Conservation (phyloP, 2,797 vertebrate genomes). For the Cossypha niveicapilla region DNA sequence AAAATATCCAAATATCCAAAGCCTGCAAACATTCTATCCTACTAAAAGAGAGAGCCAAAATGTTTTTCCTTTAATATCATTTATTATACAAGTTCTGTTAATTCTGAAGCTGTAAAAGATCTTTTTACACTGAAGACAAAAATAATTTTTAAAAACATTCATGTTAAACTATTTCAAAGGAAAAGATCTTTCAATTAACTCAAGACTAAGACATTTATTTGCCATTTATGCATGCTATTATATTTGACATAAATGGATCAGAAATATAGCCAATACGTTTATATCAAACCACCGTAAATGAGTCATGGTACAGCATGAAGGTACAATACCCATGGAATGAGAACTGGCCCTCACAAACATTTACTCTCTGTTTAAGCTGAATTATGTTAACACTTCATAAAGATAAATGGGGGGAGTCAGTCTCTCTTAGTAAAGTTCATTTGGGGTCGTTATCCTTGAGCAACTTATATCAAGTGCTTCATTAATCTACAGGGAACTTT, state of each 20-base stretch:
- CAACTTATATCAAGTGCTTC: neutral
- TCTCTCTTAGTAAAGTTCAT: neutral
- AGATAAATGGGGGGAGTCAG: neutral
- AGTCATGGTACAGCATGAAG: accelerated
- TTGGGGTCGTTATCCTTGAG: neutral
- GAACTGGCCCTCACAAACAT: neutral
- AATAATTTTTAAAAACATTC: neutral
- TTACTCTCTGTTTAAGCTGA: neutral
- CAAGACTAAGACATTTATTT: neutral
- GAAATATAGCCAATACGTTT: accelerated
- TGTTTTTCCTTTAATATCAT: neutral
- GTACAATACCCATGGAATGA: neutral
- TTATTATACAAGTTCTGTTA: neutral
- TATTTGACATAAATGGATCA: neutral
- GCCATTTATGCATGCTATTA: neutral
- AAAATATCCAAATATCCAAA: neutral
- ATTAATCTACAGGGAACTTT: neutral
- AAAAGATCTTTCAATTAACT: neutral
- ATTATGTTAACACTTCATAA: neutral
- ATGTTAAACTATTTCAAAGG: neutral
- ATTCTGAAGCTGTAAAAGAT: neutral
- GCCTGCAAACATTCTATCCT: neutral
- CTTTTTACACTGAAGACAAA: neutral
- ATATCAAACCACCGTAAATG: neutral
- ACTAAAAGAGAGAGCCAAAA: neutral